Conservation (phyloP, 2,888 invertebrate genomes). For the Trilocha varians region DNA sequence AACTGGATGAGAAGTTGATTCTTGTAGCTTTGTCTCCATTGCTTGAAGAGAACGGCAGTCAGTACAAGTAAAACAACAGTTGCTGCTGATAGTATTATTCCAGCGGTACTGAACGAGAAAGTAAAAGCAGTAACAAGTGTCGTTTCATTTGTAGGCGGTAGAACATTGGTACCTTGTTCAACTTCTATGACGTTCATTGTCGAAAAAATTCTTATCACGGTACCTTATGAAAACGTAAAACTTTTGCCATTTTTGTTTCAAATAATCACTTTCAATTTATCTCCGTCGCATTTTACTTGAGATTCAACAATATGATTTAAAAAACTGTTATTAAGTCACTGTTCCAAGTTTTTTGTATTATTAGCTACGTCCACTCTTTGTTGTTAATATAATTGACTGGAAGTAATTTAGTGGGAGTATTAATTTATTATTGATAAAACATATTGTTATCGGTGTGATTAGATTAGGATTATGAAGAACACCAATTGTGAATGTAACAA, state of each 20-base stretch:
- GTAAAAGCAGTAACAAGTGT: constrained; percentile 20
- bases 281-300: no score
- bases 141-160: constrained; percentile 17
- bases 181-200: constrained; percentile 9
- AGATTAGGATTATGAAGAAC: not conserved
- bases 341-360: not conserved
- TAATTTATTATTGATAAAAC: not conserved
- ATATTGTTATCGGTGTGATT: not conserved
- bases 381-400: not conserved
- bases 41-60: constrained; percentile 41
- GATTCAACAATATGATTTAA: not conserved
- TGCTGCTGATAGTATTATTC: constrained; percentile 32
- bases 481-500: no score
- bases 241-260: no score
- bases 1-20: constrained; percentile 55
- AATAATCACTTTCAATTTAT: no score
- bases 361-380: not conserved
- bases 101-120: constrained; percentile 34
- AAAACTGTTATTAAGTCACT: not conserved
- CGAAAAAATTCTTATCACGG: no score
- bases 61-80: constrained; percentile 39
- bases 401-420: not conserved
- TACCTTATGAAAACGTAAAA: no score
- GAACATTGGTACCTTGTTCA: constrained; percentile 21
- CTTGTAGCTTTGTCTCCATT: constrained; percentile 53